phyloP scores from a whole-genome alignment of 2,113 vertebrate species.

The Conger conger region DNA sequence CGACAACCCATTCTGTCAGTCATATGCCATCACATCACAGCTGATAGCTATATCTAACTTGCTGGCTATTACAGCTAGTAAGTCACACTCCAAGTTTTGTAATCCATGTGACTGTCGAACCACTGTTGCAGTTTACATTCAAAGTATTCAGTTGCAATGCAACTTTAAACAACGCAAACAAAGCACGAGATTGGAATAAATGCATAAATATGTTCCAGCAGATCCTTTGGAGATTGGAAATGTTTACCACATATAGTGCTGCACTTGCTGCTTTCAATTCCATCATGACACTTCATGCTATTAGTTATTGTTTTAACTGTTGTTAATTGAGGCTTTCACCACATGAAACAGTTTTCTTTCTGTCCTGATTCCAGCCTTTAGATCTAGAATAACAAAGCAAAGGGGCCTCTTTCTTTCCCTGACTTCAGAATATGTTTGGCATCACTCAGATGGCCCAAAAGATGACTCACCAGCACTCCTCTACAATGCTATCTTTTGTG shows the following conservation, averaged over 20 bases:
- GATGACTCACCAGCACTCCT: conserved; percentile 54
- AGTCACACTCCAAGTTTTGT: background rate
- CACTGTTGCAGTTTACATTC: background rate
- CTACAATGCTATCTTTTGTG: conserved; percentile 38
- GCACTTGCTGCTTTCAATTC: conserved; percentile 26
- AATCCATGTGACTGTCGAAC: background rate
- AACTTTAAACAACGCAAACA: background rate
- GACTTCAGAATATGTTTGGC: conserved; percentile 36
- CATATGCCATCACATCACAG: background rate
- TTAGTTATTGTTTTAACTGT: conserved; percentile 28
- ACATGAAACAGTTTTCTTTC: conserved; percentile 1
- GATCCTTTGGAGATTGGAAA: conserved; percentile 27
- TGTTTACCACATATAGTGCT: conserved; percentile 34
- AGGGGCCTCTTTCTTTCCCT: conserved; percentile 7
- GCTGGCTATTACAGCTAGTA: background rate
- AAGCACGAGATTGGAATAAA: background rate
- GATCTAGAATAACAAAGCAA: background rate
- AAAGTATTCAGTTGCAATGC: too few species aligned
- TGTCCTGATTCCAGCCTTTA: background rate
- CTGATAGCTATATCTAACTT: background rate
- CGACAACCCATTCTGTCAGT: background rate
- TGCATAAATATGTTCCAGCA: background rate
- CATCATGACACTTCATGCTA: conserved; percentile 41
- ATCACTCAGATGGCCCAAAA: conserved; percentile 19
- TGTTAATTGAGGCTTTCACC: conserved; percentile 33